Conservation (phyloP, 1,140 invertebrate species). For the Drosophila nikananu region DNA sequence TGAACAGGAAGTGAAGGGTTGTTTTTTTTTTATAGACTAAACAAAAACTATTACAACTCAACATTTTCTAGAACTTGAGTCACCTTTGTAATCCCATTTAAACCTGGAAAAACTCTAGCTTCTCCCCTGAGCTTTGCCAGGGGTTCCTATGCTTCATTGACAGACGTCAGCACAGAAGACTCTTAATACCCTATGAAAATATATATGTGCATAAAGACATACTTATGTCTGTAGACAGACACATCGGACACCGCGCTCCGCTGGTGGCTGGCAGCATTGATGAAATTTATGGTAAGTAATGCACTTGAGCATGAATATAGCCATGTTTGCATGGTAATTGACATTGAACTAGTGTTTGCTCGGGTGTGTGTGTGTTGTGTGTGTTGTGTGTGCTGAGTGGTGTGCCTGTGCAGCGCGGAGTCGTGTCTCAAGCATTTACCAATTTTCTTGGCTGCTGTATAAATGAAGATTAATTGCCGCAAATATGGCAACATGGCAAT, state of each 20-base stretch:
- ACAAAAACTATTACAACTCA: background rate
- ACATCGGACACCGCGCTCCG: background rate
- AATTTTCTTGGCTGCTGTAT: conserved; percentile 32
- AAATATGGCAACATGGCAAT: conserved; percentile 59
- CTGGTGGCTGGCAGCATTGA: conserved; percentile 19
- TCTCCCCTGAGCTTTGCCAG: background rate
- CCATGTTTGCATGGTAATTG: conserved; percentile 68
- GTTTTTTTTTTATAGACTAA: background rate
- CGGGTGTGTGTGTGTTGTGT: background rate
- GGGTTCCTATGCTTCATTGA: background rate
- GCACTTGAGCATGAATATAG: conserved; percentile 48
- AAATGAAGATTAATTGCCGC: conserved; percentile 60
- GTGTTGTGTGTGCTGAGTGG: background rate
- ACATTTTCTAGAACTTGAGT: too few relatives aligned
- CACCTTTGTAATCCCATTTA: background rate
- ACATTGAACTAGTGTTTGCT: conserved; percentile 71
- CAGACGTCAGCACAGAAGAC: conserved; percentile 45
- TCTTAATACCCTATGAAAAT: background rate
- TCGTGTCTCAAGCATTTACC: conserved; percentile 58
- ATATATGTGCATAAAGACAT: background rate
- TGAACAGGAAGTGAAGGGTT: background rate
- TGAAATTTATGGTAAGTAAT: conserved; percentile 70
- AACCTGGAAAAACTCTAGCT: too few relatives aligned
- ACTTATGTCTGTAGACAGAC: background rate
- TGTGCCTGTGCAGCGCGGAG: conserved; percentile 6